Evolutionary conservation across 2,113 vertebrate genomes (phyloP).

Genomic region (Cottus gobio): DNA sequence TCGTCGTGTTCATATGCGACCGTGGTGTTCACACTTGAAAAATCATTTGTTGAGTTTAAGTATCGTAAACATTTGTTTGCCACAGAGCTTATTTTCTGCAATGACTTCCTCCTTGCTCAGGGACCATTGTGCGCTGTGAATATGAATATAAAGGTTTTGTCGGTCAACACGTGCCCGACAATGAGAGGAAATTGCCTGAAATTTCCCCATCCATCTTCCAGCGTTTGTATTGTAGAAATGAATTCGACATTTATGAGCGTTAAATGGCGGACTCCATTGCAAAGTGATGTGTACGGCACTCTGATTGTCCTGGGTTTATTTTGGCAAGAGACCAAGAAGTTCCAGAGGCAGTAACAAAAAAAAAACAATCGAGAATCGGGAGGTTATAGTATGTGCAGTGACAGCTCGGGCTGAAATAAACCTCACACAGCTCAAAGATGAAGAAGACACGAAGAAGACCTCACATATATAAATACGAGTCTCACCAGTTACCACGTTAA

Average conservation of each 20-base stretch:
- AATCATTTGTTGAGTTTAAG: no score
- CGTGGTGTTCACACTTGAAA: no score
- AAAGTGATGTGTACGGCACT: not conserved
- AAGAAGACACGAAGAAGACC: not conserved
- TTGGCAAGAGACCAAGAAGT: not conserved
- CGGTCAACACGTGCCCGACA: not conserved
- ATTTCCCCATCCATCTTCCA: not conserved
- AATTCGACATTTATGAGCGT: not conserved
- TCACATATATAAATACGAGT: not conserved
- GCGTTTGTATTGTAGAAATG: not conserved
- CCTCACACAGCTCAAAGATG: not conserved
- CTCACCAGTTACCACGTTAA: not conserved
- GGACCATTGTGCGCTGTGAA: not conserved
- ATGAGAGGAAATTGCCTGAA: no score
- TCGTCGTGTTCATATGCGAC: no score
- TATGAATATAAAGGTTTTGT: not conserved
- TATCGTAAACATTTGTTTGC: no score
- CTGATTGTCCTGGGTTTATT: not conserved
- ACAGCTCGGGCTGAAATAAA: slow-evolving; percentile 1
- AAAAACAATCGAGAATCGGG: not conserved
- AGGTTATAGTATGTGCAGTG: slow-evolving; percentile 4
- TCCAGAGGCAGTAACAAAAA: not conserved
- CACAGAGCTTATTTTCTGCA: no score
- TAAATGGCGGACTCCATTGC: not conserved
- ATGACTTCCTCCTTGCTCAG: not conserved